Base-by-base conservation (phyloP, 2,888 invertebrate species). In the Diaprepes abbreviatus region DNA sequence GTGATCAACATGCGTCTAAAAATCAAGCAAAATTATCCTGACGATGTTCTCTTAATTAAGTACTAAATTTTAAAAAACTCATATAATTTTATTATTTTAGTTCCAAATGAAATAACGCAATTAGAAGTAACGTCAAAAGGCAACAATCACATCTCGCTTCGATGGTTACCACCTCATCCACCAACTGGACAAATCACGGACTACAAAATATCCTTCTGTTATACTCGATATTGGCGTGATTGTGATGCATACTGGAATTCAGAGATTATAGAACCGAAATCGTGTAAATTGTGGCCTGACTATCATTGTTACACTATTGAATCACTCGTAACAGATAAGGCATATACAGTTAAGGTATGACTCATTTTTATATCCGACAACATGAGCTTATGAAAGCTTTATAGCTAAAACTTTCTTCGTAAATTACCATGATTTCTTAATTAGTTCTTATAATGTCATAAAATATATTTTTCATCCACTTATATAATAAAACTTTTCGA, bases 111-210 rank as follows among this genome's bases (percentile, higher is more conserved):
- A 5, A 45, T 74, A 24, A 31, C 14, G 1, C 31, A 59, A 10
- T 19, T 74, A 6, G 58, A 73, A 14, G 50, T 78, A 17, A 58
- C 54, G 66, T 75, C 78, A 16, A 74, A 70, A 28, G 74, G 73
- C 31, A 24, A 50, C n/a, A 59, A 21, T 24, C 75, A 64, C 3
- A 69, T 80, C 31, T 76, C 75, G 1, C 7, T 80, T 21, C 72
- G 78, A 35, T 79, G 79, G 75, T 52, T 54, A 54, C 73, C 77
- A 43, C 80, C 80, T 3, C 73, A 75, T 74, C 80, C 80, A 1
- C 79, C 79, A 10, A 76, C 76, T 63, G 81, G 80, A 28, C 70
- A 66, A 43, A 59, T 79, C 16, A 40, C 68, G 12, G 0, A 64
- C 10, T 80, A 79, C 63, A 28, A 50, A 21, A 45, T 28, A 9